Percentiles rank a stretch among this genome's conserved stretches.
phyloP scores from a whole-genome alignment of 2,113 vertebrate species.

The Vulpes vulpes region DNA sequence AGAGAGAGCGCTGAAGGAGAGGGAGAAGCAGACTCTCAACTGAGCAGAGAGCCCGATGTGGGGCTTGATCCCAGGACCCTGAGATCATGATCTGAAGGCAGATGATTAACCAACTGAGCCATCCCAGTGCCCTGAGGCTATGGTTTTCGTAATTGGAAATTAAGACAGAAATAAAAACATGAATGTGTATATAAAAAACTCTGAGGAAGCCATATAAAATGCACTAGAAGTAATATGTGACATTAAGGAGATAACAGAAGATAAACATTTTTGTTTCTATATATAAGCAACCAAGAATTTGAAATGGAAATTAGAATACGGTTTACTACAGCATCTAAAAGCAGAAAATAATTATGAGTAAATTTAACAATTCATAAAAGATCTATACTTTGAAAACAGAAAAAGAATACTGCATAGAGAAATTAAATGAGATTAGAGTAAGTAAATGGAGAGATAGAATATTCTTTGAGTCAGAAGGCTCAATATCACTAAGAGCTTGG shows the following conservation, averaged over 20 bases:
- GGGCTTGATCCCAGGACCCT: no score
- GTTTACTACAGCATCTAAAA: background rate
- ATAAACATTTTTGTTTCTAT: background rate
- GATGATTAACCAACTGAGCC: no score
- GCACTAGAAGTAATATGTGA: background rate
- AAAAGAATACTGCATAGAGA: background rate
- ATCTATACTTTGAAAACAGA: background rate
- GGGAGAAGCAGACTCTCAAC: no score
- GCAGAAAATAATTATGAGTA: background rate
- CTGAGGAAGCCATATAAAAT: background rate
- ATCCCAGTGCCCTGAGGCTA: background rate
- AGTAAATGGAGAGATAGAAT: background rate
- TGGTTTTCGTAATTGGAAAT: background rate
- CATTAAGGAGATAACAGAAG: background rate
- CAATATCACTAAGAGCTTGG: background rate
- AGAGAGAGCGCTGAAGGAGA: no score
- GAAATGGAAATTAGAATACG: background rate
- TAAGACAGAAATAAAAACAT: conserved; percentile 1
- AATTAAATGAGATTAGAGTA: background rate
- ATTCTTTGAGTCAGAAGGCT: background rate
- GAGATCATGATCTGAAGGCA: no score
- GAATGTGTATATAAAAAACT: background rate
- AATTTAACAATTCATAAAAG: background rate
- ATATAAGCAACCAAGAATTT: background rate
- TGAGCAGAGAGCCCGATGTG: no score